Evolutionary conservation across 1,140 invertebrate genomes (phyloP), one percentile per base, ranked within the genome.

Genomic region (Lysiphlebus fabarum): DNA sequence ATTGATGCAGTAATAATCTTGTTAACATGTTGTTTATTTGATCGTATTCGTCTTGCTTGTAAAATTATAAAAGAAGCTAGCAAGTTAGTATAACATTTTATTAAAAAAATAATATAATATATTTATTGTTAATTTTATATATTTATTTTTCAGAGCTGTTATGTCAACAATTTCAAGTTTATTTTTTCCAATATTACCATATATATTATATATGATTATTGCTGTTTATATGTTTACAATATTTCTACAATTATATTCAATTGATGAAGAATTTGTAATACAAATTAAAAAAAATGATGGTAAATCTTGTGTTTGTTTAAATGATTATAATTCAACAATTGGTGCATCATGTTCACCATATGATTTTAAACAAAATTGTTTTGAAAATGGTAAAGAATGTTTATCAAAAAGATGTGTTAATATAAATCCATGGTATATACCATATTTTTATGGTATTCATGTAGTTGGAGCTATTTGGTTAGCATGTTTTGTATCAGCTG

Each of bases 121-220:
- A 26, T 26, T 26, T 26, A 4, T 2, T 2, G 17, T 26, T 26
- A 26, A 26, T 26, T 26, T 26, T 26, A 1, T 26, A 26, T 26
- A 2, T 26, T 58, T 51, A 66, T 64, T 75, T 84, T 83, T 50
- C 79, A 96, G 92, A 79, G 95, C 95, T 43, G 89, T 98, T 1
- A 87, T 87, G 43, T 85, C 84, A 53, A 89, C 93, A 63, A 87
- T 91, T 62, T 90, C 91, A 9, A 90, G 91, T 5, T 78, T 98
- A 7, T 82, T 96, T 41, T 98, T 96, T 80, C 96, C 96, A 0
- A 75, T 98, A 42, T 78, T 97, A 61, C 94, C 95, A 0, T 97
- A 93, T 86, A 61, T 91, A 7, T 65, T 96, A 1, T 90, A 95
- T 73, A 26, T 4, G 17, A 26, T 26, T 26, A 72, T 95, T 5